phyloP scores from a whole-genome alignment of 2,113 vertebrate genomes.

The Daboia siamensis region DNA sequence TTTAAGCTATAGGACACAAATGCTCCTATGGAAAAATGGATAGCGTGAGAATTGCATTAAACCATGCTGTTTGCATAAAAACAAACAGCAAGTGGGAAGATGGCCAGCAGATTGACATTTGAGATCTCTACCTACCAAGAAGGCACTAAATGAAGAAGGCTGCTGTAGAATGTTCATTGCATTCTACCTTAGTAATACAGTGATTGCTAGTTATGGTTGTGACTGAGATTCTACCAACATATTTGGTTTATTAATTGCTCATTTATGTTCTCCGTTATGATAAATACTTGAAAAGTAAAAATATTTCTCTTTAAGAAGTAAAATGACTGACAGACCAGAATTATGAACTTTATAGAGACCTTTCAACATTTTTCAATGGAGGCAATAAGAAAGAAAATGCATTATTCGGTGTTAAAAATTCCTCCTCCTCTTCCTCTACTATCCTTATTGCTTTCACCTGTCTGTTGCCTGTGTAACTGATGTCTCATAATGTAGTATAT shows the following conservation, averaged over 20 bases:
- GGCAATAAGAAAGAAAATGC: background rate
- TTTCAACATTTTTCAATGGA: background rate
- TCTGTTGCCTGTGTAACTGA: background rate
- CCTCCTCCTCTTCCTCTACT: background rate
- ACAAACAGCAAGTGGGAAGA: background rate
- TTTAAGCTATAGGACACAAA: background rate
- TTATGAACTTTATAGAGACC: background rate
- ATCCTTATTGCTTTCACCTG: background rate
- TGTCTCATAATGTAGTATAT: background rate
- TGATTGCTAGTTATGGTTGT: background rate
- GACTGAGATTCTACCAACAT: background rate
- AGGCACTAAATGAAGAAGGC: background rate
- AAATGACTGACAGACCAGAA: background rate
- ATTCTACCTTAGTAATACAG: background rate
- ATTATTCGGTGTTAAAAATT: background rate
- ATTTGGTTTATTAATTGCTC: background rate
- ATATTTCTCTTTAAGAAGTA: background rate
- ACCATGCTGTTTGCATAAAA: background rate
- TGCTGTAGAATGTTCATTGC: background rate
- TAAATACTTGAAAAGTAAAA: background rate
- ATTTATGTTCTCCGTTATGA: background rate
- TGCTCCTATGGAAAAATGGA: constrained; percentile 12
- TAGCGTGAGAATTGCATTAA: background rate
- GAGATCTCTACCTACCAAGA: background rate
- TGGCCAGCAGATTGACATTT: background rate